Evolutionary conservation across 2,888 invertebrate species (phyloP), one percentile per base, ranked within the genome.

Genomic region (Drosophila kambysellisi): DNA sequence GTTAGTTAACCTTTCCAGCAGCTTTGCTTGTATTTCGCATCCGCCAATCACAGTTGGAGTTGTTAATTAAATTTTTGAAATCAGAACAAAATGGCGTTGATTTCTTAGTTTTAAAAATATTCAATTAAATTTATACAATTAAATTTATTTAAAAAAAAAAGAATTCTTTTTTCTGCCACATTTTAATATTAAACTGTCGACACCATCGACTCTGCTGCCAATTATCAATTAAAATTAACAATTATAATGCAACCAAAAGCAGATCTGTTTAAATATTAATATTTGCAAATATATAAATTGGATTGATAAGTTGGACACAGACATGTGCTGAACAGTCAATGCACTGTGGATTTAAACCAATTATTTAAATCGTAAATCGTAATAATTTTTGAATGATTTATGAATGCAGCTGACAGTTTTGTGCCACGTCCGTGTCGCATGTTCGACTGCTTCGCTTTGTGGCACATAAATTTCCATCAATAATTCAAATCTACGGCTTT

Each of bases 381-480:
- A 51, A 79, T 76, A 51, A 76, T 73, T 74, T 70, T 67, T 71
- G 64, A 69, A 68, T 83, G 81, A 86, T 82, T 87, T 85, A 87
- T 80, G 87, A 72, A 53, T 77, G 70, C 67, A 71, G 66, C 70
- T 83, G 77, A 69, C 70, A 77, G 81, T 66, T 69, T 64, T 54
- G 60, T 69, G 56, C 59, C 57, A 58, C 48, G 20, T 43, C 29
- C 30, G 50, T 35, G 29, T 39, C n/a, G 37, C 53, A 37, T 59
- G 41, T n/a, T 37, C 53, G 37, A 48, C 62, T 39, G 35, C 17
- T 25, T 12, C 12, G 73, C 71, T 82, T 71, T 82, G 70, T 83
- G 70, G 57, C 76, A 57, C 76, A 88, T 81, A 83, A 88, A 87
- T 86, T 79, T 57, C 64, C 76, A 79, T 86, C 76, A 88, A 83